Evolutionary conservation across 2,113 vertebrate species (phyloP), one percentile per base, ranked within the genome.

Genomic region (Eubucco bourcierii): DNA sequence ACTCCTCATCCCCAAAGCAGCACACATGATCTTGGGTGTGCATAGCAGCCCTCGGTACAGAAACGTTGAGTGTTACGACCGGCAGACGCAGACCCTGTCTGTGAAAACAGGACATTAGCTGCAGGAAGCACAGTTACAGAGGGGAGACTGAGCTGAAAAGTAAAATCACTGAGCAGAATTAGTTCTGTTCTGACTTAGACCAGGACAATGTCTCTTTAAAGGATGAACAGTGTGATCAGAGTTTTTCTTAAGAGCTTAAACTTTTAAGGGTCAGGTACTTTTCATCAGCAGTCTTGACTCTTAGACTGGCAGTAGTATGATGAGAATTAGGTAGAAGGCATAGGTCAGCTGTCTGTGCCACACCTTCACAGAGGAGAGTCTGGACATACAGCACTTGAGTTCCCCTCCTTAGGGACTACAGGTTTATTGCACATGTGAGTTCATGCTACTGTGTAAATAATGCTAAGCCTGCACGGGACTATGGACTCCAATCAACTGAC

Each of bases 351-450:
- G 41, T 29, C 14, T 34, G 60, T 15, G n/a, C 70, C 65, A 60
- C 71, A 10, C 16, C 58, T 23, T 37, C 27, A 10, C 31, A 12
- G 23, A 37, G 53, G 13, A 80, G 9, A 41, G 6, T 13, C 53
- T 4, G 25, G 66, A 8, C 2, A 0, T 0, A 6, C 12, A 56
- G 56, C 10, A 6, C 80, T 31, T n/a, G 66, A 52, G 63, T 16
- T 47, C 24, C 27, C 7, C 24, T 66, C 18, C 87, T 27, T 37
- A 17, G 29, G 72, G 65, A 24, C 3, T 19, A 31, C 37, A 8
- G 12, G 6, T 3, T 19, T n/a, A 61, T 33, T 1, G 12, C 24
- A 37, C 11, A 5, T 0, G 3, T 2, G 1, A 80, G 53, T 4
- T 75, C 53, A 7, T 2, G 12, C 44, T 33, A 4, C 53, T 29